A percentile compares a stretch with the other conserved stretches of the same genome.
These are phyloP conservation scores for Clavelina lepadiformis DNA, from an alignment of 23 tunicate species.

Conservation along the genomic window DNA sequence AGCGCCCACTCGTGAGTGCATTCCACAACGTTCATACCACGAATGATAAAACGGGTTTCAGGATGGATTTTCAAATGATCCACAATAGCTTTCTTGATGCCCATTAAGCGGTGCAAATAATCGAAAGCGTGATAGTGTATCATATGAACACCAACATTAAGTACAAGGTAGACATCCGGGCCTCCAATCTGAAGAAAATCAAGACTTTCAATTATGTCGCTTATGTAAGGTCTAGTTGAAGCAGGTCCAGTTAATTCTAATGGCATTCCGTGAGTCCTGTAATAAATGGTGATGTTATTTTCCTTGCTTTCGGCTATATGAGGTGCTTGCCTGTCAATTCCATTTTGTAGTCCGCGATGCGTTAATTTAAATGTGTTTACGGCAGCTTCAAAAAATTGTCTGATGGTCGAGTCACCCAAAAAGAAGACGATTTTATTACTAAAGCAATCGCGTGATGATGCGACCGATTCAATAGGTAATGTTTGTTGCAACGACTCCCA, in stretches of 20 bases:
- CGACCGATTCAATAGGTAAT: too few species aligned
- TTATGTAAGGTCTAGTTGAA: constrained; percentile 31
- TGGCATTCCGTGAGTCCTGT: constrained; percentile 54
- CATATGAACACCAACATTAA: constrained; percentile 46
- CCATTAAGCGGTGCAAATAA: constrained; percentile 9
- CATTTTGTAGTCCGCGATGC: neutral
- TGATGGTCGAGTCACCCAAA: constrained; percentile 59
- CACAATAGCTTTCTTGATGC: constrained; percentile 17
- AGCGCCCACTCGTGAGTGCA: neutral
- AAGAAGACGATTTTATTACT: constrained; percentile 35
- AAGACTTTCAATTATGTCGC: constrained; percentile 4
- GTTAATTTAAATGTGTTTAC: neutral
- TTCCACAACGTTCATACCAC: constrained; percentile 10
- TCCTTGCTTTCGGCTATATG: neutral
- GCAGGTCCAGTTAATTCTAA: constrained; percentile 43
- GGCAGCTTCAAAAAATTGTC: constrained; percentile 25
- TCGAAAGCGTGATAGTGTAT: constrained; percentile 21
- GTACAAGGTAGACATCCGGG: constrained; percentile 12
- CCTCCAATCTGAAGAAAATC: constrained; percentile 17
- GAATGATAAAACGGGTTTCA: constrained; percentile 8
- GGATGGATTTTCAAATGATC: neutral
- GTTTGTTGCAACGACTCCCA: too few species aligned
- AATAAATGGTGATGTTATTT: constrained; percentile 19
- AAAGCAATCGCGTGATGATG: too few species aligned
- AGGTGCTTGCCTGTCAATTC: constrained; percentile 14